Percentiles rank a stretch among this genome's conserved stretches.
These are phyloP conservation scores for Philopedon plagiatum DNA, from an alignment of 2,888 invertebrate species.

Conservation along the genomic window DNA sequence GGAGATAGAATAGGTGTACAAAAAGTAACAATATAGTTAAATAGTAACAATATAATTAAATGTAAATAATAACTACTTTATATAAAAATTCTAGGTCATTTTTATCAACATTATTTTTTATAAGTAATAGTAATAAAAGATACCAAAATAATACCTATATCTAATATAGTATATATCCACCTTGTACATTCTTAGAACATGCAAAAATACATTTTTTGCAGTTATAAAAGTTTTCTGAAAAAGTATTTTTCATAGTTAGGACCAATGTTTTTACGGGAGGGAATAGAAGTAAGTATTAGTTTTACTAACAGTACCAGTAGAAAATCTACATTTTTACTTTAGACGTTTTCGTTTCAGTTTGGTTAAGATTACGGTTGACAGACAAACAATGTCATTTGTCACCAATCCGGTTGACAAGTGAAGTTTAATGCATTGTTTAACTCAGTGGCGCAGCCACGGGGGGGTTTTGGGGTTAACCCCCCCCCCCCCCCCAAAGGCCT, in stretches of 20 bases:
- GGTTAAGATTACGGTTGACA: too few species aligned
- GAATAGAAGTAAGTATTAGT: neutral
- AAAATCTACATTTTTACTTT: neutral
- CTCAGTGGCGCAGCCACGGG: too few species aligned
- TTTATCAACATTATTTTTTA: neutral
- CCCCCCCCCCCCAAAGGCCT: too few species aligned
- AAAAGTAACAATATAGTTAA: constrained; percentile 50
- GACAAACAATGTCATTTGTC: too few species aligned
- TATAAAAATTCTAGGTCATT: neutral
- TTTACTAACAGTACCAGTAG: neutral
- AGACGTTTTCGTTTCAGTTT: too few species aligned
- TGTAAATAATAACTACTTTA: constrained; percentile 3
- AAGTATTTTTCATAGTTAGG: too few species aligned
- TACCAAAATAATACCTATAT: neutral
- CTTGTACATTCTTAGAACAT: neutral
- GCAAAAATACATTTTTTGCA: neutral
- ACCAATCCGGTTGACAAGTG: too few species aligned
- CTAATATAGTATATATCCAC: neutral
- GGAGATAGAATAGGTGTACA: constrained; percentile 62
- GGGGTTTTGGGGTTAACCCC: too few species aligned
- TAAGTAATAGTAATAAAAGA: neutral
- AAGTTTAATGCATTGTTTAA: too few species aligned
- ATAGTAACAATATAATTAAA: too few species aligned
- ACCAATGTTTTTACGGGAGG: neutral
- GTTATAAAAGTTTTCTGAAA: too few species aligned